phyloP scores from a whole-genome alignment of 2,113 vertebrate genomes.

The Nyctereutes procyonoides region DNA sequence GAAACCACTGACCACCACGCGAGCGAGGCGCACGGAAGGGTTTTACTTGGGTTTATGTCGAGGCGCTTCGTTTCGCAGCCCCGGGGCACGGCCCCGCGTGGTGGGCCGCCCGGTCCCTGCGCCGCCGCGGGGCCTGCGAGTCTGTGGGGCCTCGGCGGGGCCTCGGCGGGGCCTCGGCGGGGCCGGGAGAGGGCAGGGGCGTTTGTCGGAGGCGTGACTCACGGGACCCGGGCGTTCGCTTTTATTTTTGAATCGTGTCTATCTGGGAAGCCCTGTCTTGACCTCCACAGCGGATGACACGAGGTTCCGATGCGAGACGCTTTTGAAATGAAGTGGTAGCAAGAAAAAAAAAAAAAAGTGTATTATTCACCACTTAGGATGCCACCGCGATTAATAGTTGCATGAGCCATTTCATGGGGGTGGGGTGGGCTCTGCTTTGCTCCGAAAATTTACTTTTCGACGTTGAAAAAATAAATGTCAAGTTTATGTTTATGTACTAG shows the following conservation, averaged over 20 bases:
- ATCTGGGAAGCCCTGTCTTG: slow-evolving; percentile 45
- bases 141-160: too few species aligned
- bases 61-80: slow-evolving; percentile 55
- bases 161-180: background rate
- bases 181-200: slow-evolving; percentile 35
- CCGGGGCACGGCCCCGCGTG: background rate
- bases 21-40: slow-evolving; percentile 68
- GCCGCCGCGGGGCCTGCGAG: background rate
- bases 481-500: background rate
- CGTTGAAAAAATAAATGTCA: background rate
- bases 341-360: background rate
- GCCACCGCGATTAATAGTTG: background rate
- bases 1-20: slow-evolving; percentile 85
- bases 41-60: slow-evolving; percentile 78
- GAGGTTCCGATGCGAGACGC: slow-evolving; percentile 2
- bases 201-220: slow-evolving; percentile 70
- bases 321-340: slow-evolving; percentile 48
- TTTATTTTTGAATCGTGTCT: slow-evolving; percentile 79
- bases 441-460: background rate
- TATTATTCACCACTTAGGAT: background rate
- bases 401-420: background rate
- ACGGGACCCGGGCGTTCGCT: slow-evolving; percentile 51
- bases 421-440: background rate
- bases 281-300: background rate
- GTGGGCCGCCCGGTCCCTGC: too few species aligned